Evolutionary conservation across 2,797 vertebrate species (phyloP), one percentile per base, ranked within the genome.

Genomic region (Phoxinus dragarum): DNA sequence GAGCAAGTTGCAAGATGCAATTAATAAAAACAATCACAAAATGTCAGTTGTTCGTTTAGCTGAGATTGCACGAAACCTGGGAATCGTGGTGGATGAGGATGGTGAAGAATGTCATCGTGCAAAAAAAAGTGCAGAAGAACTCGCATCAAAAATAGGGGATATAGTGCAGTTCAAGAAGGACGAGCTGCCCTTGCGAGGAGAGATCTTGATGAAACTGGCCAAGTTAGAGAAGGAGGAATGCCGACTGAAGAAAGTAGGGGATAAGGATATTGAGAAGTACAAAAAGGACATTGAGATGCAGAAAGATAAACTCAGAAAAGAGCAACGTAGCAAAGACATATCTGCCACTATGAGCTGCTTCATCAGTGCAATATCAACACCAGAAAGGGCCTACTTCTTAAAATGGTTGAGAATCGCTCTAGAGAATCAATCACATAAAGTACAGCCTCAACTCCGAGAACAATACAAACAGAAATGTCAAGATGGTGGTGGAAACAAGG

Each of bases 21-120:
- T 49, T 34, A 19, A 2, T 7, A 38, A 21, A 2, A 72, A 17
- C 10, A 38, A 44, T 9, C 5, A 80, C 2, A 67, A 34, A 54
- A 47, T 80, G 1, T 92, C 90, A 0, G 44, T 94, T 74, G 89
- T 92, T 84, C 79, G 89, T 21, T 89, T 91, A 90, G 89, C 86
- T 0, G 66, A 76, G 0, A 40, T 47, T 0, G 90, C 92, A 0
- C 80, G 0, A 85, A 86, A 76, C 56, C 92, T 82, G 73, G 82
- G 10, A 90, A 94, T 68, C 1, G 3, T 74, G 16, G 71, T 74
- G 27, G 71, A 74, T 1, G 71, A 72, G 40, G 40, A 72, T 44
- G 23, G 3, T 72, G 3, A n/a, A 19, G 44, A 66, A 73, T 31
- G 38, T 72, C 38, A 83, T 78, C 4, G 85, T 85, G 69, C 73